phyloP scores from a whole-genome alignment of 2,113 vertebrate species.

The Indicator maculatus region DNA sequence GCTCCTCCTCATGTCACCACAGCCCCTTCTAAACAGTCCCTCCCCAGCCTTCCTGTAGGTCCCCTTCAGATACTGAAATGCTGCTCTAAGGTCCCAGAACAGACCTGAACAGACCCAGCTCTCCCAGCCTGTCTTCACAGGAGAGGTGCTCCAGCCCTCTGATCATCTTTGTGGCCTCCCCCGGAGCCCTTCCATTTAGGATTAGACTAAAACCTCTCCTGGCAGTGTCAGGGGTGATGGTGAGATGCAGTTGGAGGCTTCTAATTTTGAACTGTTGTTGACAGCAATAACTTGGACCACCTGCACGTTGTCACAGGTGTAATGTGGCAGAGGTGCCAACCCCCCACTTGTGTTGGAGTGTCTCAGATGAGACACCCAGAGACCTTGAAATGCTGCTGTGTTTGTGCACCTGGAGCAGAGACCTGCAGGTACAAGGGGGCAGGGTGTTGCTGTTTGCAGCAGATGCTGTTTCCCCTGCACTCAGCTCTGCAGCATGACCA shows the following conservation, averaged over 20 bases:
- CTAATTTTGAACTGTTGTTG: not conserved
- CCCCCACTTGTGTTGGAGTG: not conserved
- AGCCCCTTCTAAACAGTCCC: no score
- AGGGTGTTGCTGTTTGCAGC: not conserved
- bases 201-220: not conserved
- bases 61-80: no score
- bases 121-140: no score
- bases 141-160: no score
- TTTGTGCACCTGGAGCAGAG: not conserved
- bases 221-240: not conserved
- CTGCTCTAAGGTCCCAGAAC: no score
- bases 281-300: not conserved
- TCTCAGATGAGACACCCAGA: not conserved
- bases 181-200: no score
- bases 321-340: not conserved
- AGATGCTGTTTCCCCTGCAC: accelerated
- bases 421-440: not conserved
- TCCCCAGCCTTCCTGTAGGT: no score
- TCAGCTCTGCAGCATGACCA: not conserved
- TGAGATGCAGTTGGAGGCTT: not conserved
- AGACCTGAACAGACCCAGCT: no score
- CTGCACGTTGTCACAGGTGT: not conserved
- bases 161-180: no score
- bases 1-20: no score
- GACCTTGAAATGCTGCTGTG: accelerated